Conservation (phyloP, 2,888 invertebrate species). For the Teinopalpus imperialis region DNA sequence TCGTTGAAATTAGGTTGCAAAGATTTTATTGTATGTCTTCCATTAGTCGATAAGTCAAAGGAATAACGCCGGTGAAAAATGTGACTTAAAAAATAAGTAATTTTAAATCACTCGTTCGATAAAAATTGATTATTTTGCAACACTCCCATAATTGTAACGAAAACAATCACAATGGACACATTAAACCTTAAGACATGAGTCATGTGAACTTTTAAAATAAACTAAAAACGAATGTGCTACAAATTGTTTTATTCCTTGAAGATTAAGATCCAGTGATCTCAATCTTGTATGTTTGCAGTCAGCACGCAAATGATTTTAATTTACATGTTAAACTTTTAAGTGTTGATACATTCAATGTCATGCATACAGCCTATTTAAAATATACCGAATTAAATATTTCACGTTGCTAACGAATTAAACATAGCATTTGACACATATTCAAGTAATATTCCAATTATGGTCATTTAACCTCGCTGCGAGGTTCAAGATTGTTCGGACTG, state of each 20-base stretch:
- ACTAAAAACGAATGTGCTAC: conserved; percentile 14
- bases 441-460: conserved; percentile 7
- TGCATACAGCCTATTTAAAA: neutral
- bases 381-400: neutral
- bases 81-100: too few relatives aligned
- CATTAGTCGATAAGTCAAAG: too few relatives aligned
- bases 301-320: conserved; percentile 8
- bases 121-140: too few relatives aligned
- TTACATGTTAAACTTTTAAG: conserved; percentile 9
- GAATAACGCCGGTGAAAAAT: too few relatives aligned
- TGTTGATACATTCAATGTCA: neutral
- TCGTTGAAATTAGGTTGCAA: too few relatives aligned
- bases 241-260: conserved; percentile 16
- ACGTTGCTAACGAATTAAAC: neutral
- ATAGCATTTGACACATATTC: conserved; percentile 7
- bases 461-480: conserved; percentile 2
- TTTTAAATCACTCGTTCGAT: too few relatives aligned
- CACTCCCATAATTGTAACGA: too few relatives aligned
- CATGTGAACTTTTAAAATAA: too few relatives aligned
- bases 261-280: conserved; percentile 12
- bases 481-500: neutral
- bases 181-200: too few relatives aligned
- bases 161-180: too few relatives aligned
- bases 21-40: too few relatives aligned
- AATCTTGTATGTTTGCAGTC: conserved; percentile 9